Evolutionary conservation across 2,797 vertebrate species (phyloP).

Genomic region (Todus mexicanus): DNA sequence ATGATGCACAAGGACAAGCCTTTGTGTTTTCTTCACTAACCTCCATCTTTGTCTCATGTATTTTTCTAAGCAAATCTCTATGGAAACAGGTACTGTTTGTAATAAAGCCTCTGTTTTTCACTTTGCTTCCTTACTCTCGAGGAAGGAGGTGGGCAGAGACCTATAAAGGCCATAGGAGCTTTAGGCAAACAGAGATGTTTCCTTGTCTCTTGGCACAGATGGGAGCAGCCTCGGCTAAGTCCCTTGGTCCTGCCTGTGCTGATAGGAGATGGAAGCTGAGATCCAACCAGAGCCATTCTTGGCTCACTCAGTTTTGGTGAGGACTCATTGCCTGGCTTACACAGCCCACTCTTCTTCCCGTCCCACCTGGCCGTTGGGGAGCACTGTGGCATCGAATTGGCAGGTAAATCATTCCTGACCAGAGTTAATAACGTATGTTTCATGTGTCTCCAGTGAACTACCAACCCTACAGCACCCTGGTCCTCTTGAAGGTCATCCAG

Average conservation of each 20-base stretch:
- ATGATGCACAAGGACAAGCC: background rate
- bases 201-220: background rate
- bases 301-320: background rate
- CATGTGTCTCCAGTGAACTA: background rate
- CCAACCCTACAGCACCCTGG: background rate
- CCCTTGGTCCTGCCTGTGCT: background rate
- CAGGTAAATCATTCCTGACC: background rate
- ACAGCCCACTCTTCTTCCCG: background rate
- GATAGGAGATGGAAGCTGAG: background rate
- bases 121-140: background rate
- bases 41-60: background rate
- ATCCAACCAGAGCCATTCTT: background rate
- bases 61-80: conserved; percentile 53
- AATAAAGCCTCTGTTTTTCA: conserved; percentile 2
- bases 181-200: background rate
- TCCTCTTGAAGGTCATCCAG: background rate
- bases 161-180: background rate
- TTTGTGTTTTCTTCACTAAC: background rate
- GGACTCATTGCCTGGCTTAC: background rate
- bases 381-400: background rate
- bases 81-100: conserved; percentile 50
- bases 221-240: background rate
- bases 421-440: background rate
- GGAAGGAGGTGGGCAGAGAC: background rate
- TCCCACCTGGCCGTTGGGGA: background rate